phyloP scores from a whole-genome alignment of 92 coral and sea anemone species.

The Bergia sp. region DNA sequence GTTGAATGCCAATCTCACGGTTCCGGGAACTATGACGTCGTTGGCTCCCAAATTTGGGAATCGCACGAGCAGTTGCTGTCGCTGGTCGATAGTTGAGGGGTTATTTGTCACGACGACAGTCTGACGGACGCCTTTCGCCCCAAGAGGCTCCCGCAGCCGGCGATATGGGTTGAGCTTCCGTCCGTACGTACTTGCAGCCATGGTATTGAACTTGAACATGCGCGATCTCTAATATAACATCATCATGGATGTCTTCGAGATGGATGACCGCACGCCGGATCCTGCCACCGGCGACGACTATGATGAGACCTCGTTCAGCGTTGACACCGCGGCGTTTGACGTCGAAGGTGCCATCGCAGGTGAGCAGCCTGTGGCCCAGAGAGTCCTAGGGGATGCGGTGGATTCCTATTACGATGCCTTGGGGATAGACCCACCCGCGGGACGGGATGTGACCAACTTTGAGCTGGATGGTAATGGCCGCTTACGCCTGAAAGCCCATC shows the following conservation, averaged over 20 bases:
- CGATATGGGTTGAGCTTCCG: no score
- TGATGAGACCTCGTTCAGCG: no score
- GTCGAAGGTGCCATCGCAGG: no score
- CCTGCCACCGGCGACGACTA: no score
- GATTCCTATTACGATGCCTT: background rate
- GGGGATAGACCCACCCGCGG: background rate
- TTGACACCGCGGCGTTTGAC: background rate
- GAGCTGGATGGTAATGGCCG: background rate
- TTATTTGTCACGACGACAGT: background rate
- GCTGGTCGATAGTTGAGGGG: background rate
- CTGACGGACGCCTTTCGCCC: no score
- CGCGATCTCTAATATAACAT: no score
- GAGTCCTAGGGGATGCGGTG: background rate
- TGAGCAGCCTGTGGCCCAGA: constrained; percentile 3
- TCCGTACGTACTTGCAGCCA: no score
- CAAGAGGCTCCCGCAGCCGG: no score
- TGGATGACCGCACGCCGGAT: no score
- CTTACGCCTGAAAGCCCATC: background rate
- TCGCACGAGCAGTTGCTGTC: background rate
- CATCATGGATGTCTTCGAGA: no score
- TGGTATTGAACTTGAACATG: no score
- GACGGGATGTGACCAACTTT: background rate
- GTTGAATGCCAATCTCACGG: background rate
- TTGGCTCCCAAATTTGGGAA: background rate
- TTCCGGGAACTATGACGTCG: background rate